phyloP scores from a whole-genome alignment of 2,797 vertebrate genomes.

The Menidia menidia region DNA sequence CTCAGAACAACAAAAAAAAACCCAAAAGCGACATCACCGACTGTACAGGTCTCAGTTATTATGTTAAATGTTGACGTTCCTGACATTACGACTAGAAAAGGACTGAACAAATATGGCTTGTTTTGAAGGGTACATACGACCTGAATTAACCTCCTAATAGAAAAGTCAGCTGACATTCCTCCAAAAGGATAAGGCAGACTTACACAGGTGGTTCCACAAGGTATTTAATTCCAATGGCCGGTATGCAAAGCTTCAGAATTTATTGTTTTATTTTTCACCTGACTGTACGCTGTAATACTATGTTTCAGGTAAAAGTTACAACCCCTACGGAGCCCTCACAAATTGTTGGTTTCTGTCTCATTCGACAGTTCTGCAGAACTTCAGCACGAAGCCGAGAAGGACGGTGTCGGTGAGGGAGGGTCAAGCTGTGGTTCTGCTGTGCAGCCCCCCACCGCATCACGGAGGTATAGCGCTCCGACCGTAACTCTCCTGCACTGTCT shows the following conservation, averaged over 20 bases:
- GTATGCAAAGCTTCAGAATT: too few species aligned
- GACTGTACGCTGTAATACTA: too few species aligned
- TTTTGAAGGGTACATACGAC: neutral
- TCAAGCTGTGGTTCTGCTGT: slow-evolving; percentile 95
- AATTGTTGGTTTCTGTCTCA: slow-evolving; percentile 28
- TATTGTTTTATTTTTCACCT: too few species aligned
- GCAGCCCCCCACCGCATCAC: slow-evolving; percentile 90
- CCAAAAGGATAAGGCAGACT: too few species aligned
- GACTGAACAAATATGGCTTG: neutral
- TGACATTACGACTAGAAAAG: too few species aligned
- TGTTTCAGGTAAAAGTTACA: slow-evolving; percentile 5
- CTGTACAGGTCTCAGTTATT: neutral
- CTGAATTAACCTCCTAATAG: neutral
- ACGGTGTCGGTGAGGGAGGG: slow-evolving; percentile 90
- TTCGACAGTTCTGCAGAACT: slow-evolving; percentile 91
- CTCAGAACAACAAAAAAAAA: neutral
- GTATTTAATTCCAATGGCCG: too few species aligned
- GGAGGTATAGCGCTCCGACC: slow-evolving; percentile 84
- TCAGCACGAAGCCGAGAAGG: slow-evolving; percentile 88
- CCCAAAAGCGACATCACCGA: neutral
- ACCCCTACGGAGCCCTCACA: slow-evolving; percentile 35
- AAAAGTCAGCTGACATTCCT: neutral
- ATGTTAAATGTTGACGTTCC: neutral
- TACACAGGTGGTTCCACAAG: too few species aligned
- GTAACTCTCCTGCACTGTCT: slow-evolving; percentile 45